Percentiles rank a stretch among this genome's conserved stretches.
Conservation (phyloP, 1,140 invertebrate species). For the Cylas formicarius region DNA sequence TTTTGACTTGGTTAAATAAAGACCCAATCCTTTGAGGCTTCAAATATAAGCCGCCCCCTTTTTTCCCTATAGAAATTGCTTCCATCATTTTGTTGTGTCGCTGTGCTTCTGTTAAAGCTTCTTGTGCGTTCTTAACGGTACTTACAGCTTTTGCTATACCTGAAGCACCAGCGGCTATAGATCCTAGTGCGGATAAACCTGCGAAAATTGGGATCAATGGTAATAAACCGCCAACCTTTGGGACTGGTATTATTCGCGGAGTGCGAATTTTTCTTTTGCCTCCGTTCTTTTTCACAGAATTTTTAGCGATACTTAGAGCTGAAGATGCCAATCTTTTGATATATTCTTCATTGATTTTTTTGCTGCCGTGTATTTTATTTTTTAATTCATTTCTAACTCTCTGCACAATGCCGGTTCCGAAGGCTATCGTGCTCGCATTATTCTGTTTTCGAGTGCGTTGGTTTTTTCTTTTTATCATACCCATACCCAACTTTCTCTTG, state of each 20-base stretch:
- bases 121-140: slow-evolving; percentile 26
- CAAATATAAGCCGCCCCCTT: slow-evolving; percentile 32
- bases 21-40: slow-evolving; percentile 18
- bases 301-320: no score
- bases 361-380: slow-evolving; percentile 1
- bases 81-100: slow-evolving; percentile 38
- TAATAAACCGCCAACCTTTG: slow-evolving; percentile 38
- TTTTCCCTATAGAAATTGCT: slow-evolving; percentile 32
- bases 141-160: slow-evolving; percentile 35
- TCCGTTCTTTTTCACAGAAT: no score
- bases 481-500: slow-evolving; percentile 29
- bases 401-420: neutral
- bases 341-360: neutral
- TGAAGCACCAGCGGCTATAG: slow-evolving; percentile 32
- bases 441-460: no score
- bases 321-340: no score
- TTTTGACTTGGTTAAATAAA: slow-evolving; percentile 18
- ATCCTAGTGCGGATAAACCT: slow-evolving; percentile 36
- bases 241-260: slow-evolving; percentile 36
- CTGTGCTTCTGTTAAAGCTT: slow-evolving; percentile 31
- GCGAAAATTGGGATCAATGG: slow-evolving; percentile 39
- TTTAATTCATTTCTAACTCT: neutral
- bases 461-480: no score
- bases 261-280: slow-evolving; percentile 12
- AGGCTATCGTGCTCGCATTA: neutral